Evolutionary conservation across 2,113 vertebrate species (phyloP).

Genomic region (Aix galericulata): DNA sequence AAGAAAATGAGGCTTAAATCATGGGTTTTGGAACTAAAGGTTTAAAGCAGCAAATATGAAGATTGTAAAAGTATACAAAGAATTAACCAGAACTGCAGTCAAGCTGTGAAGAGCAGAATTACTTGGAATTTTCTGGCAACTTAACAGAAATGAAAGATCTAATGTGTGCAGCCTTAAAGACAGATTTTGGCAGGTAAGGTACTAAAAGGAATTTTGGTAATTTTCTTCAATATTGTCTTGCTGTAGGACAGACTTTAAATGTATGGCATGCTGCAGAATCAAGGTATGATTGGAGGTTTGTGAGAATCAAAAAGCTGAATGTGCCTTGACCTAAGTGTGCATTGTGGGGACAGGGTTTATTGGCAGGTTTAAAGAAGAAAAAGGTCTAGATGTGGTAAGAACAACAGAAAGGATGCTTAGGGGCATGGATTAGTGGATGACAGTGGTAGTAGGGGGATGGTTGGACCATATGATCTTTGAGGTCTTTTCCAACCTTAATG

Average conservation of each 20-base stretch:
- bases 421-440: too few relatives aligned
- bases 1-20: conserved; percentile 15
- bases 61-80: background rate
- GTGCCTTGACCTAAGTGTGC: background rate
- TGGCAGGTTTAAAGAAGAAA: background rate
- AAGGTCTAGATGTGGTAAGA: background rate
- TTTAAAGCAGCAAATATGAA: background rate
- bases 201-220: background rate
- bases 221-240: background rate
- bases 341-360: background rate
- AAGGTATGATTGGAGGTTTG: rapidly evolving
- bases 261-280: background rate
- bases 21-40: background rate
- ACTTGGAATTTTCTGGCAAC: background rate
- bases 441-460: too few relatives aligned
- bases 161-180: background rate
- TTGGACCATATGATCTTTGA: too few relatives aligned
- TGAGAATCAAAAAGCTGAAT: background rate
- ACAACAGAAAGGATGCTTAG: background rate
- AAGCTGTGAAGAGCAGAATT: conserved; percentile 4
- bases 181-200: background rate
- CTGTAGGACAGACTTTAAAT: background rate
- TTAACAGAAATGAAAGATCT: background rate
- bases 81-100: conserved; percentile 17
- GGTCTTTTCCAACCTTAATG: too few relatives aligned